phyloP scores from a whole-genome alignment of 2,113 vertebrate genomes.

The Apistogramma diplotaenia region DNA sequence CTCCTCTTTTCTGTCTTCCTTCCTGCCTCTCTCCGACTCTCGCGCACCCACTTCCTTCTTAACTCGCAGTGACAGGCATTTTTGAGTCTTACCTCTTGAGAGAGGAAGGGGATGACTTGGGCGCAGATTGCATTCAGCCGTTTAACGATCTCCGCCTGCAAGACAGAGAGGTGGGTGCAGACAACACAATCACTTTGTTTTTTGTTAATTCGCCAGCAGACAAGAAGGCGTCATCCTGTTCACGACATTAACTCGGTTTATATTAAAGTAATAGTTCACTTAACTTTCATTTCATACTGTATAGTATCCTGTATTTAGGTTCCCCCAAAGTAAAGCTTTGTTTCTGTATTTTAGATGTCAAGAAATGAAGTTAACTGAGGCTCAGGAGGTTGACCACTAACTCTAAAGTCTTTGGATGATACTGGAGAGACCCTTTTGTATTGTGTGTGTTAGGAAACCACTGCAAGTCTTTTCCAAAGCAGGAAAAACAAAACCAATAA shows the following conservation, averaged over 20 bases:
- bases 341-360: background rate
- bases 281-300: background rate
- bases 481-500: background rate
- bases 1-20: conserved; percentile 17
- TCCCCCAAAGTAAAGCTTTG: background rate
- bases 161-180: conserved; percentile 59
- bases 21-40: conserved; percentile 11
- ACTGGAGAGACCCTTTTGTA: background rate
- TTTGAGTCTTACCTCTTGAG: conserved; percentile 88
- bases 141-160: conserved; percentile 96
- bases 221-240: background rate
- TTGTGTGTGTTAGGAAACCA: background rate
- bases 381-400: background rate
- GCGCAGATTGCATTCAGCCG: conserved; percentile 97
- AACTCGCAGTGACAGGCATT: conserved; percentile 53
- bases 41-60: conserved; percentile 51
- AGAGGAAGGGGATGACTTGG: conserved; percentile 97
- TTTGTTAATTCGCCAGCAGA: background rate
- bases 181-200: conserved; percentile 1
- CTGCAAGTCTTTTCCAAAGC: background rate
- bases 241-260: background rate
- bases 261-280: background rate
- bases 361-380: background rate
- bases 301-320: background rate
- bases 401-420: background rate